These are phyloP conservation scores for Proterorhinus semilunaris DNA, from an alignment of 2,113 vertebrate species.

Conservation along the genomic window DNA sequence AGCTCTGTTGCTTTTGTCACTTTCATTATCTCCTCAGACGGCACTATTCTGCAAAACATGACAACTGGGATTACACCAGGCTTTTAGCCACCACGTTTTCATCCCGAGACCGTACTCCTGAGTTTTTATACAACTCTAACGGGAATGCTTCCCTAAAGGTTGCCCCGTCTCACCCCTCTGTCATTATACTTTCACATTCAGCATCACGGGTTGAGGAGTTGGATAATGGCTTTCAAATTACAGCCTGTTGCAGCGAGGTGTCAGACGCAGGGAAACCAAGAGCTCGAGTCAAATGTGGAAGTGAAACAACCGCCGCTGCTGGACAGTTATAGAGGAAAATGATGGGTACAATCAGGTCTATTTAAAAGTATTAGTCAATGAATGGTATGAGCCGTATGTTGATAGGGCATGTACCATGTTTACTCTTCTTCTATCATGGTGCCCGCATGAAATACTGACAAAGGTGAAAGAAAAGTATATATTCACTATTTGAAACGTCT, in stretches of 20 bases:
- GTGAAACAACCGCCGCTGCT: constrained; percentile 4
- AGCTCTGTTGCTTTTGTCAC: constrained; percentile 6
- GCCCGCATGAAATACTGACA: too few species aligned
- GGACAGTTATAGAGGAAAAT: constrained; percentile 4
- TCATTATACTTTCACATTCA: constrained; percentile 38
- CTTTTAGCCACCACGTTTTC: constrained; percentile 10
- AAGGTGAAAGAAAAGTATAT: too few species aligned
- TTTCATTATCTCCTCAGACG: constrained; percentile 11
- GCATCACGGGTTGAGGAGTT: constrained; percentile 16
- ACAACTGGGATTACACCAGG: constrained; percentile 5
- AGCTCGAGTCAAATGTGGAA: not conserved
- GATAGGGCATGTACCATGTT: too few species aligned
- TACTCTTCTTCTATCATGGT: too few species aligned
- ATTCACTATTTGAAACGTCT: too few species aligned
- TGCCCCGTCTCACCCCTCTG: constrained; percentile 11
- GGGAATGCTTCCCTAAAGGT: not conserved
- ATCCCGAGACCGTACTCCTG: not conserved
- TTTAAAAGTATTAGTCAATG: too few species aligned
- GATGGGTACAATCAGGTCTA: not conserved
- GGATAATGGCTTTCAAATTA: constrained; percentile 50
- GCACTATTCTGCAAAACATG: not conserved
- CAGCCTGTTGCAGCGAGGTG: constrained; percentile 7
- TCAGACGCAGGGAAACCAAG: not conserved
- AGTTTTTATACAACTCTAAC: not conserved
- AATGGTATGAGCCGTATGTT: too few species aligned